phyloP scores from a whole-genome alignment of 1,140 invertebrate genomes.

The Caenorhabditis briggsae region DNA sequence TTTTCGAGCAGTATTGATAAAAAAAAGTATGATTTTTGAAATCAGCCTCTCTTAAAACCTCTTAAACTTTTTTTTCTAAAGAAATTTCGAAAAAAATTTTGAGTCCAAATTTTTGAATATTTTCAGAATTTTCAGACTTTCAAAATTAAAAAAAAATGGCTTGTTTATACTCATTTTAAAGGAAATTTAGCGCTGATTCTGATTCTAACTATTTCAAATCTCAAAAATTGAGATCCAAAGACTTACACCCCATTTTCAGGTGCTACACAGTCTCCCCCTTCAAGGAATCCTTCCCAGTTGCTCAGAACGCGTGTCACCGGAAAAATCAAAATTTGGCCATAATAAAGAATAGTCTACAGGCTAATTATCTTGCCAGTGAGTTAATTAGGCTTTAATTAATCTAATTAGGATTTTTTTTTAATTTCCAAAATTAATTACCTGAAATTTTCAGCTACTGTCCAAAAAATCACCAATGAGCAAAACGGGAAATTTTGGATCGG shows the following conservation, averaged over 20 bases:
- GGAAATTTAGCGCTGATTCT: background rate
- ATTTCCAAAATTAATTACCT: too few species aligned
- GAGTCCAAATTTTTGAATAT: too few species aligned
- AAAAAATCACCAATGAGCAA: background rate
- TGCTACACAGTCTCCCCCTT: background rate
- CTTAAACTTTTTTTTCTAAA: too few species aligned
- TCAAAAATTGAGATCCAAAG: too few species aligned
- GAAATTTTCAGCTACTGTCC: background rate
- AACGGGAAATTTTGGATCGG: background rate
- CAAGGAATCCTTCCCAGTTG: background rate
- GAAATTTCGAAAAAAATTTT: too few species aligned
- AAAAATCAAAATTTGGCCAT: background rate
- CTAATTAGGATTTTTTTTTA: background rate
- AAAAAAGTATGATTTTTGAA: too few species aligned
- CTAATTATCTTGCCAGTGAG: background rate
- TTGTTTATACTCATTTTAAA: background rate
- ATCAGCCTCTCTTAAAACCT: too few species aligned
- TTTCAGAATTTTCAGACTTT: too few species aligned
- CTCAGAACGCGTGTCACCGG: background rate
- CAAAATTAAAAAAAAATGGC: too few species aligned
- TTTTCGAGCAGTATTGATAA: too few species aligned
- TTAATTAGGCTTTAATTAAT: background rate
- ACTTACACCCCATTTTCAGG: background rate
- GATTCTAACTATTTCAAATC: too few species aligned
- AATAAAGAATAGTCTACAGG: background rate